Percentiles rank a stretch among this genome's conserved stretches.
These are phyloP conservation scores for Onychostoma macrolepis DNA, from an alignment of 2,113 vertebrate species.

Conservation along the genomic window DNA sequence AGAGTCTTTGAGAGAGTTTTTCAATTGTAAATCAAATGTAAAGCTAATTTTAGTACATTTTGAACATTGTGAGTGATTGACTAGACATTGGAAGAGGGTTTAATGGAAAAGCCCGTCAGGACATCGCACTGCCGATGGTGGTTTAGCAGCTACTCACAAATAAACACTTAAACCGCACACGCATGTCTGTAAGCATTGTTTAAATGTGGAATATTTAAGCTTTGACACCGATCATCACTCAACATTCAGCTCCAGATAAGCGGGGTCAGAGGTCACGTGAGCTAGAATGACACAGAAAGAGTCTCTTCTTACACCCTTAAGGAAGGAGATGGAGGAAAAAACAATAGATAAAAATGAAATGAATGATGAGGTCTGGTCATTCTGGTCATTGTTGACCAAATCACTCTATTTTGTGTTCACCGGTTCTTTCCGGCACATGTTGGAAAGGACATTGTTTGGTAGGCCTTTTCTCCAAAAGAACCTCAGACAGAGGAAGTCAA, in stretches of 20 bases:
- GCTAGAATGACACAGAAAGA: conserved; percentile 20
- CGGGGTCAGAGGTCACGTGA: conserved; percentile 33
- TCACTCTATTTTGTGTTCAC: not conserved
- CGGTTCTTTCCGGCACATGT: not conserved
- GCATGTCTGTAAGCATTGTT: not conserved
- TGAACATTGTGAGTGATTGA: not conserved
- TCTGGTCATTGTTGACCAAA: not conserved
- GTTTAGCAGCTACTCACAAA: conserved; percentile 8
- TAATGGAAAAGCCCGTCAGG: conserved; percentile 44
- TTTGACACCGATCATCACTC: not conserved
- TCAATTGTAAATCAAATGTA: not conserved
- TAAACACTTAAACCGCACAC: not conserved
- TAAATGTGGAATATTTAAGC: conserved; percentile 24
- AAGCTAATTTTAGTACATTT: not conserved
- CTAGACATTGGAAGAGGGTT: not conserved
- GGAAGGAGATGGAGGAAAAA: not conserved
- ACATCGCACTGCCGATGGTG: conserved; percentile 38
- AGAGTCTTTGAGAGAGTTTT: not conserved
- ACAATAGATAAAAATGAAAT: conserved; percentile 22
- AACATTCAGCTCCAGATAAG: conserved; percentile 25
- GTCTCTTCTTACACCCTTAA: conserved; percentile 42
- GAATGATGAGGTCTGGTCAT: conserved; percentile 24
- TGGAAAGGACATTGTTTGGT: conserved; percentile 14
- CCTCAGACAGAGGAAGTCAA: conserved; percentile 9
- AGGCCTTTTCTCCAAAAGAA: not conserved